A percentile compares a stretch with the other conserved stretches of the same genome.
Conservation (phyloP, 2,797 vertebrate species). For the Tenualosa ilisha region DNA sequence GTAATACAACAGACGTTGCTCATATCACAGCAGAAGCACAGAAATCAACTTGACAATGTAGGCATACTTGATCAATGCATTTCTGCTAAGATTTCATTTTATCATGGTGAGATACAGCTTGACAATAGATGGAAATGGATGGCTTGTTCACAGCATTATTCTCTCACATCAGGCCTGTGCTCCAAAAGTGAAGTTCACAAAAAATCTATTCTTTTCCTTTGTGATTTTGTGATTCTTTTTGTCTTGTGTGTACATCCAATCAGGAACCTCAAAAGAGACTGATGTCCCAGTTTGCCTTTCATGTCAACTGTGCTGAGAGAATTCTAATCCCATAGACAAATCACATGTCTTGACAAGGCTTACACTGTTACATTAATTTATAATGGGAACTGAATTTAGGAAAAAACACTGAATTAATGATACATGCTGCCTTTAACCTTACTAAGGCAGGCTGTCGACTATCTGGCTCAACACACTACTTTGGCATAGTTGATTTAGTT, state of each 20-base stretch:
- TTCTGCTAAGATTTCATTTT: not conserved
- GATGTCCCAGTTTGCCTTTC: not conserved
- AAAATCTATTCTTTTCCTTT: not conserved
- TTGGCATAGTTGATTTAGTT: not conserved
- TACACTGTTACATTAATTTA: not conserved
- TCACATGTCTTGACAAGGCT: not conserved
- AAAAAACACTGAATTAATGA: slow-evolving; percentile 3
- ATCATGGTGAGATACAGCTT: not conserved
- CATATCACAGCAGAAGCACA: not conserved
- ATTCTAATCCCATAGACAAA: not conserved
- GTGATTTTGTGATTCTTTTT: not conserved
- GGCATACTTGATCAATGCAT: not conserved
- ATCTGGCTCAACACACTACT: not conserved
- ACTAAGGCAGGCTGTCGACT: not conserved
- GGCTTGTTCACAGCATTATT: not conserved
- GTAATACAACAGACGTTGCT: not conserved
- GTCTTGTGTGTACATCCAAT: not conserved
- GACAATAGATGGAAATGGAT: not conserved
- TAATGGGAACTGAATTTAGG: not conserved
- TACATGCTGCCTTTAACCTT: not conserved
- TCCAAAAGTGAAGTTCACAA: not conserved
- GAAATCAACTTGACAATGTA: not conserved
- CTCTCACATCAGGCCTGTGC: not conserved
- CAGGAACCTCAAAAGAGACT: too few relatives aligned
- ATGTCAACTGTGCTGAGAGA: not conserved